A percentile compares a stretch with the other conserved stretches of the same genome.
Conservation (phyloP, 92 coral and sea anemone species). For the Epizoanthus ramosus region DNA sequence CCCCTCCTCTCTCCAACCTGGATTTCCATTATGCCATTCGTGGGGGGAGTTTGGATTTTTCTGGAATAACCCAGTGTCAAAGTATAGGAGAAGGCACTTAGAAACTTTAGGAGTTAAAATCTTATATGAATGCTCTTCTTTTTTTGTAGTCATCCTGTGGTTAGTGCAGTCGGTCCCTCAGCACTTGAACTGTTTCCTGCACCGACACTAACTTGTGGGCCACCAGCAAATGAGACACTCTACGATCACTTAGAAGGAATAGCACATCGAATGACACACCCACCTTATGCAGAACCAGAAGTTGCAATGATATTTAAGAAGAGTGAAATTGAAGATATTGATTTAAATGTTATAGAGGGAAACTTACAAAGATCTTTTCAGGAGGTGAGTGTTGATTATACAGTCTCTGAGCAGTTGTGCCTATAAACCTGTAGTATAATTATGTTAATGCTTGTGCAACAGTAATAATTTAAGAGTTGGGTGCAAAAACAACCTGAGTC, state of each 20-base stretch:
- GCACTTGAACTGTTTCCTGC: constrained; percentile 87
- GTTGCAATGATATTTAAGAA: constrained; percentile 97
- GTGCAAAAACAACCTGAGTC: too few species aligned
- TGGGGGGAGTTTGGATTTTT: too few species aligned
- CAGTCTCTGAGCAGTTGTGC: not conserved
- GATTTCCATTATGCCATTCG: too few species aligned
- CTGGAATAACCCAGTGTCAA: too few species aligned
- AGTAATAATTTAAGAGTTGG: too few species aligned
- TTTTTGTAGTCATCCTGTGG: constrained; percentile 48
- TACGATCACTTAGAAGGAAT: constrained; percentile 94
- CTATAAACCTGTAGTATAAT: too few species aligned
- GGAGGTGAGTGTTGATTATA: constrained; percentile 67
- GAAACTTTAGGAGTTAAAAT: too few species aligned
- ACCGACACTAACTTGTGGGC: constrained; percentile 89
- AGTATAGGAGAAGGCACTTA: too few species aligned
- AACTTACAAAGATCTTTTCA: constrained; percentile 83
- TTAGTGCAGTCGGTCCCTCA: constrained; percentile 80
- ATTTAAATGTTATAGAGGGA: constrained; percentile 81
- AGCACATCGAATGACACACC: constrained; percentile 75
- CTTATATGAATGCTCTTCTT: not conserved
- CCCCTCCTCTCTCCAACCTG: too few species aligned
- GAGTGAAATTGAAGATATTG: constrained; percentile 87
- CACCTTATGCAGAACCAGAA: constrained; percentile 94
- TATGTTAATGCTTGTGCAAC: too few species aligned
- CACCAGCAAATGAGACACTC: constrained; percentile 87